Conservation (phyloP, 2,888 invertebrate genomes). For the Tridacna crocea region DNA sequence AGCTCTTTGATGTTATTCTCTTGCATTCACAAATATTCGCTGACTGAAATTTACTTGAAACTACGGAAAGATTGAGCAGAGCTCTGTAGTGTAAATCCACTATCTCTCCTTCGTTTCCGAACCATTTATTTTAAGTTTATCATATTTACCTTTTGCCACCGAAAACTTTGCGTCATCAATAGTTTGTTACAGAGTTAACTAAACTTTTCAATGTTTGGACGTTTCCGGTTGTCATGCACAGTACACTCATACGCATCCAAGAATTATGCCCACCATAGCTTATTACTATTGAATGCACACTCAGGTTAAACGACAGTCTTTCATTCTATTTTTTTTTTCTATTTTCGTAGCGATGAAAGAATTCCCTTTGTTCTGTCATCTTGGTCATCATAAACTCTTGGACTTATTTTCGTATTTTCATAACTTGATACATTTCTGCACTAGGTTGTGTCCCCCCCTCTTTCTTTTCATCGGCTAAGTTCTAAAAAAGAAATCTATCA, state of each 20-base stretch:
- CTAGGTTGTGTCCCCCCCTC: neutral
- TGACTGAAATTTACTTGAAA: constrained; percentile 12
- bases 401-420: neutral
- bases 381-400: no score
- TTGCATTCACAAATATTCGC: constrained; percentile 7
- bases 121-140: constrained; percentile 25
- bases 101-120: constrained; percentile 19
- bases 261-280: constrained; percentile 19
- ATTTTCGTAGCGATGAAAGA: constrained; percentile 3
- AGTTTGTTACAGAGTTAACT: no score
- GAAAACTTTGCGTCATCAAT: no score
- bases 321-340: constrained; percentile 10
- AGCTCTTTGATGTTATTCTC: constrained; percentile 32
- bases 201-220: no score
- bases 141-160: constrained; percentile 33
- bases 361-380: constrained; percentile 23
- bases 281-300: constrained; percentile 4
- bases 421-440: neutral
- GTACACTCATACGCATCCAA: constrained; percentile 19
- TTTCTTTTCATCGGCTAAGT: neutral
- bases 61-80: no score
- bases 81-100: constrained; percentile 30
- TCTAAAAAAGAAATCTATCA: neutral
- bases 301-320: constrained; percentile 15
- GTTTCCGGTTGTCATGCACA: no score